These are phyloP conservation scores for Apis mellifera DNA, from an alignment of 1,140 invertebrate species.

Conservation along the genomic window Amel_HAv3.1 CM009931.2:3574001-3574500, in stretches of 20 bases:
- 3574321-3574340: conserved; percentile 23
- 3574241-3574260: conserved; percentile 36
- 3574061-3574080: too few relatives aligned
- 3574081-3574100: too few relatives aligned
- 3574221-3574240: conserved; percentile 35
- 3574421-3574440: conserved; percentile 62
- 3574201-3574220: conserved; percentile 35
- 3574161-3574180: not conserved
- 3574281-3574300: conserved; percentile 52
- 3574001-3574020: too few relatives aligned
- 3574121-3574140: too few relatives aligned
- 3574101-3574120: too few relatives aligned
- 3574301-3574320: not conserved
- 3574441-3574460: conserved; percentile 67
- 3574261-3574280: conserved; percentile 28
- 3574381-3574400: conserved; percentile 69
- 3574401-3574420: conserved; percentile 76
- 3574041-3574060: too few relatives aligned
- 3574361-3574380: conserved; percentile 60
- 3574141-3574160: too few relatives aligned
- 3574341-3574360: conserved; percentile 68
- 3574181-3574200: not conserved
- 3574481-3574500: conserved; percentile 73
- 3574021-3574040: too few relatives aligned
- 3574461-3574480: conserved; percentile 29